Evolutionary conservation across 2,113 vertebrate genomes (phyloP).

Genomic region (Poeciliopsis retropinna): DNA sequence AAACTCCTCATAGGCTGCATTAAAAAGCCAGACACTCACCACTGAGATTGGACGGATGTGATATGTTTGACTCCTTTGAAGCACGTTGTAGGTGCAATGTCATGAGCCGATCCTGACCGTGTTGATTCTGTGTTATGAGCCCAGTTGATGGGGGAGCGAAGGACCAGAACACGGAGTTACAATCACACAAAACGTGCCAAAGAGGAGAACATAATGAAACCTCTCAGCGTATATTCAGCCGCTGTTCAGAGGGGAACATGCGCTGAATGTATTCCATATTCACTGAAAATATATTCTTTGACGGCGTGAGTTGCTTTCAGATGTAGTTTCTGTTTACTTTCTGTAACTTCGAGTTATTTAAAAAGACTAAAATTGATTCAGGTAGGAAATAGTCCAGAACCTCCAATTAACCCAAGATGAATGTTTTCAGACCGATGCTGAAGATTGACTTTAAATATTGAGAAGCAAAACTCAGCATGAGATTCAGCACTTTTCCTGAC

Average conservation of each 20-base stretch:
- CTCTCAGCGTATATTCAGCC: constrained; percentile 4
- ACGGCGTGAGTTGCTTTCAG: neutral
- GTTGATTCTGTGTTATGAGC: constrained; percentile 69
- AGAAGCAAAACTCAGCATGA: neutral
- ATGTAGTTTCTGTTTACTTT: neutral
- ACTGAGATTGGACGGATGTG: neutral
- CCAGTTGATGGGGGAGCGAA: constrained; percentile 59
- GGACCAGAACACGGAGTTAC: constrained; percentile 30
- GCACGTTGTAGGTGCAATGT: constrained; percentile 5
- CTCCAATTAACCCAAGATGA: too few relatives aligned
- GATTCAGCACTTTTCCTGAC: neutral
- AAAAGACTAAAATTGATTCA: neutral
- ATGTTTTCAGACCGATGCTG: too few relatives aligned
- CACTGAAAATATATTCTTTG: neutral
- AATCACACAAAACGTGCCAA: constrained; percentile 31
- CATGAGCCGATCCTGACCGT: constrained; percentile 13
- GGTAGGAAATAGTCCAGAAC: too few relatives aligned
- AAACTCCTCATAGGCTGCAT: neutral
- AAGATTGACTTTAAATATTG: neutral
- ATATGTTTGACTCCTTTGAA: neutral
- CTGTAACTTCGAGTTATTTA: neutral
- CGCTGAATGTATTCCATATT: neutral
- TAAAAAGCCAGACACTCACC: neutral
- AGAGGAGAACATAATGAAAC: constrained; percentile 50
- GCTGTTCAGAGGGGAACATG: constrained; percentile 15